Evolutionary conservation across 2,113 vertebrate genomes (phyloP), one percentile per base, ranked within the genome.

Genomic region (Ageneiosus marmoratus): DNA sequence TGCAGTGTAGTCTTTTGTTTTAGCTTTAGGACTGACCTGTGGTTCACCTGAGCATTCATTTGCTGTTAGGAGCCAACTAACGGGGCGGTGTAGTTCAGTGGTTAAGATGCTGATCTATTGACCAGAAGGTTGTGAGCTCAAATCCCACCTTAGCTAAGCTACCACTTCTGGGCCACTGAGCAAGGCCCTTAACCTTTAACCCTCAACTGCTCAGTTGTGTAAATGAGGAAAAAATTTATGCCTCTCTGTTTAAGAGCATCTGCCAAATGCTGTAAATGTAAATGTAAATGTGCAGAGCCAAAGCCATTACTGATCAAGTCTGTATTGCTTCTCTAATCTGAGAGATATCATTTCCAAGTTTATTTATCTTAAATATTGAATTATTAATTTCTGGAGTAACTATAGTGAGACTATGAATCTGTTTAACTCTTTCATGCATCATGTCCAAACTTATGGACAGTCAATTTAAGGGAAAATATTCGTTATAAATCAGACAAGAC

Each of bases 1-100:
- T 46, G 3, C 18, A 69, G 27, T 18, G 22, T 24, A 48, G 22
- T 53, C 50, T 80, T 56, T 55, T 63, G 2, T 44, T 81, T 56
- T 53, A 27, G 41, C 8, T 79, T 29, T 29, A 50, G 29, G 27
- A 79, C 65, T 72, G 79, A 32, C 24, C 67, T 50, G 16, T 72
- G 67, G 51, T 53, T 58, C 79, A 72, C 67, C 79, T 56, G 29
- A 20, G 37, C 34, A 29, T 81, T 44, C 34, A 81, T 67, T 72
- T 81, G 46, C 65, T 72, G 65, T 72, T 37, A 50, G 16, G 41
- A 34, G 50, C 63, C 50, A 44, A 55, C 51, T 81, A 56, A 72
- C 72, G 51, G 22, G 44, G n/a, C n/a, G n/a, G n/a, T n/a, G n/a
- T n/a, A n/a, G n/a, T n/a, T n/a, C n/a, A n/a, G n/a, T n/a, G n/a